Percentiles rank a stretch among this genome's conserved stretches.
Evolutionary conservation across 1,140 invertebrate species (phyloP).

Genomic region (Drosophila kepulauana): DNA sequence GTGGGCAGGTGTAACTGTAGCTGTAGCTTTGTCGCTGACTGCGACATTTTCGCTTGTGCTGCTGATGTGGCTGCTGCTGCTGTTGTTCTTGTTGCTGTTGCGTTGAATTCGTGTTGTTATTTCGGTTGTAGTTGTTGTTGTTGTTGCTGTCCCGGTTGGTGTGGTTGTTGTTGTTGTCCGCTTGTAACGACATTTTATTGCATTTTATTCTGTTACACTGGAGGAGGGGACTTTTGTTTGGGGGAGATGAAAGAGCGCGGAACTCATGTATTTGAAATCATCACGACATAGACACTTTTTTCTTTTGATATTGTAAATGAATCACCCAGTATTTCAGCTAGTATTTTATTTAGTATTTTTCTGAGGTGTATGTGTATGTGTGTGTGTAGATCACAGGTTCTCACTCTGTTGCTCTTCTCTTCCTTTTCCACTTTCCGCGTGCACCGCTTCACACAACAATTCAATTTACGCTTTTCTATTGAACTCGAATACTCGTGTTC

Average conservation of each 20-base stretch:
- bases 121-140: slow-evolving; percentile 8
- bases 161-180: slow-evolving; percentile 26
- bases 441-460: not conserved
- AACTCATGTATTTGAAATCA: slow-evolving; percentile 47
- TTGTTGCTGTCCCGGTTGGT: slow-evolving; percentile 20
- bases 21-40: slow-evolving; percentile 17
- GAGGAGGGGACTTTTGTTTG: slow-evolving; percentile 11
- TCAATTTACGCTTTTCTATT: slow-evolving; percentile 36
- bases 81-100: slow-evolving; percentile 30
- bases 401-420: slow-evolving; percentile 8
- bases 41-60: slow-evolving; percentile 77
- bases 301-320: slow-evolving; percentile 28
- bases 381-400: slow-evolving; percentile 37
- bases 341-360: slow-evolving; percentile 36
- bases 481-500: slow-evolving; percentile 32
- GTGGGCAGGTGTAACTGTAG: slow-evolving; percentile 35
- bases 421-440: not conserved
- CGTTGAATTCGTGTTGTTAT: not conserved
- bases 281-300: slow-evolving; percentile 18
- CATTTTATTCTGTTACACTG: slow-evolving; percentile 51
- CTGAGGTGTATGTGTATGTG: slow-evolving; percentile 3
- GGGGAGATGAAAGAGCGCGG: not conserved
- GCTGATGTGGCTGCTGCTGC: slow-evolving; percentile 73
- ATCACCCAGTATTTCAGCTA: slow-evolving; percentile 70
- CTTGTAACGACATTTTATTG: slow-evolving; percentile 62